These are phyloP conservation scores for Lasioglossum figueresi DNA, from an alignment of 2,888 invertebrate species.

Conservation along the genomic window DNA sequence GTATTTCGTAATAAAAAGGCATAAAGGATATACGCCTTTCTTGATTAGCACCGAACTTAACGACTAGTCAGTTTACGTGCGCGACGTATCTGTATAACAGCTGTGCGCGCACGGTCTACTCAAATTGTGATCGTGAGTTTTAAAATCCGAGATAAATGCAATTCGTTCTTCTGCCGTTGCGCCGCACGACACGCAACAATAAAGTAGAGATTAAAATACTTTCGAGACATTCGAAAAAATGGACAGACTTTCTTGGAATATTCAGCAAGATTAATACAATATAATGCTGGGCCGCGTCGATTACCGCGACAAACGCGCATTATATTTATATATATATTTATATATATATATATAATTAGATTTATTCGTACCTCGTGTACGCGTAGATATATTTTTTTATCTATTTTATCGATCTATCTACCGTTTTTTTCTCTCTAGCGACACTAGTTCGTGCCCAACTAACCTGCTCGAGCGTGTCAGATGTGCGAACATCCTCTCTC, in stretches of 20 bases:
- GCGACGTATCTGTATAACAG: slow-evolving; percentile 35
- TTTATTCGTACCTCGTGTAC: slow-evolving; percentile 65
- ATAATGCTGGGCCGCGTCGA: slow-evolving; percentile 57
- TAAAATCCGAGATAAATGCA: slow-evolving; percentile 48
- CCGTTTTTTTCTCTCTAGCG: slow-evolving; percentile 60
- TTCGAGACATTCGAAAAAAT: slow-evolving; percentile 77
- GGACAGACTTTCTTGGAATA: slow-evolving; percentile 75
- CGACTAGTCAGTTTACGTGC: slow-evolving; percentile 56
- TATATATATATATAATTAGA: slow-evolving; percentile 36
- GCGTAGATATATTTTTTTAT: slow-evolving; percentile 65
- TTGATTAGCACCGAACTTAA: slow-evolving; percentile 70
- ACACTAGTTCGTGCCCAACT: slow-evolving; percentile 68
- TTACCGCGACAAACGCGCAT: slow-evolving; percentile 50
- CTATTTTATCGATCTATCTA: slow-evolving; percentile 68
- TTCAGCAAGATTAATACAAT: slow-evolving; percentile 71
- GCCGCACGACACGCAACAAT: slow-evolving; percentile 62
- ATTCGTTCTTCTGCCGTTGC: slow-evolving; percentile 67
- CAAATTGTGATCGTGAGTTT: slow-evolving; percentile 46
- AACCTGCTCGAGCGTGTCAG: slow-evolving; percentile 57
- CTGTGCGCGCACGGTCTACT: slow-evolving; percentile 41
- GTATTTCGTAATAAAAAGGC: slow-evolving; percentile 36
- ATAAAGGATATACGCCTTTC: slow-evolving; percentile 41
- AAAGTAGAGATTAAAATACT: slow-evolving; percentile 74
- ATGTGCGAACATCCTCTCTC: slow-evolving; percentile 45
- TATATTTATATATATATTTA: slow-evolving; percentile 34